phyloP scores from a whole-genome alignment of 2,797 vertebrate species.

The Acanthurus lineatus region DNA sequence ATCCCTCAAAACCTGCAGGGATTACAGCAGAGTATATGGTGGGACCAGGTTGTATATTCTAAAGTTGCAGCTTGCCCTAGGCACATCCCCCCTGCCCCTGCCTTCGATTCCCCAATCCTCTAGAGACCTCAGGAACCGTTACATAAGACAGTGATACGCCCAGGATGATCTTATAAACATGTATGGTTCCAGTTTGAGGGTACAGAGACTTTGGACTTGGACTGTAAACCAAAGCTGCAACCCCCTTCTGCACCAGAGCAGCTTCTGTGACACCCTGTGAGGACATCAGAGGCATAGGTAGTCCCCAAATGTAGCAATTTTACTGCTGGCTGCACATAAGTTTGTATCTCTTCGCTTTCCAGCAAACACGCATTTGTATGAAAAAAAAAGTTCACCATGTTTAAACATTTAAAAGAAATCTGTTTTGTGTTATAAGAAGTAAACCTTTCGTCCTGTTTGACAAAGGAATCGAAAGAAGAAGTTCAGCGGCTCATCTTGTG shows the following conservation, averaged over 20 bases:
- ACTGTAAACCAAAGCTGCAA: constrained; percentile 21
- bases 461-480: constrained; percentile 26
- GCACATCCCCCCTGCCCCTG: constrained; percentile 33
- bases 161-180: constrained; percentile 44
- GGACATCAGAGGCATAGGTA: constrained; percentile 31
- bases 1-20: constrained; percentile 39
- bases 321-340: constrained; percentile 35
- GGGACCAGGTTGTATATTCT: constrained; percentile 53
- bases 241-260: constrained; percentile 22
- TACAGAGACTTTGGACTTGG: constrained; percentile 8
- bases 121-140: constrained; percentile 42
- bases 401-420: constrained; percentile 36
- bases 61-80: constrained; percentile 26
- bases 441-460: constrained; percentile 13
- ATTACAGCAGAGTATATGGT: constrained; percentile 44
- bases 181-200: constrained; percentile 10
- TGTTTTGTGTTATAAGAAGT: constrained; percentile 32
- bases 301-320: constrained; percentile 20
- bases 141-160: constrained; percentile 31
- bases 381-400: constrained; percentile 35
- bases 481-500: neutral
- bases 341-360: constrained; percentile 21
- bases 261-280: constrained; percentile 29
- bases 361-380: constrained; percentile 26
- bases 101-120: constrained; percentile 25